Base-by-base conservation (phyloP, 1,140 invertebrate genomes). In the Andricus grossulariae region DNA sequence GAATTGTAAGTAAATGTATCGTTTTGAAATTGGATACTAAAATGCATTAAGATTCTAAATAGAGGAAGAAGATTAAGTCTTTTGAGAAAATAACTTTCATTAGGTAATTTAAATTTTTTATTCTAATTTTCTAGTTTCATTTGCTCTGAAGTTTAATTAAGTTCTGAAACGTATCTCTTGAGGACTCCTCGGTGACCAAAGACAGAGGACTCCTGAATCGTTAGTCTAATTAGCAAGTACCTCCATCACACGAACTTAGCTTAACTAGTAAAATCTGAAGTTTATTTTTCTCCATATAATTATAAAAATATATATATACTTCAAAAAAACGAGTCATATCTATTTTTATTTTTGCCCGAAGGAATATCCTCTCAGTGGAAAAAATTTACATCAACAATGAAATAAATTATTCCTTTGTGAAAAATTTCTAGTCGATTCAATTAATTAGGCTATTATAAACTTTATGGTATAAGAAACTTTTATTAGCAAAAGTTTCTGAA, bases 101-200 rank as follows among this genome's bases (percentile, higher is more conserved):
- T 74, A 57, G 60, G 78, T 78, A 79, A 80, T 77, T 79, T 84
- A 88, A 87, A 84, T 88, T 86, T 85, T 80, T 78, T 82, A 82
- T 83, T 83, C 83, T 79, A 60, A 79, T 85, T 84, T 81, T 82
- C 81, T 77, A 74, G 79, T 76, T 80, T 77, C 83, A 83, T 84
- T 74, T 60, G 78, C 79, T 76, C 76, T 76, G 82, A 84, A 88
- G 80, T 88, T 88, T 88, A 86, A 88, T 88, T 88, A 88, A 88
- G 87, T 80, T 77, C 82, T 77, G 82, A 78, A 80, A 75, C 74
- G 75, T 80, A 78, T 80, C 74, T 70, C 57, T 11, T 39, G 60
- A 82, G 81, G 77, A 82, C 76, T 80, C 78, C 50, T 52, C 74
- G 70, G 66, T 54, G 60, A 19, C 57, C 66, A 51, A 79, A 66